Evolutionary conservation across 2,113 vertebrate species (phyloP), one percentile per base, ranked within the genome.

Genomic region (Epinephelus moara): DNA sequence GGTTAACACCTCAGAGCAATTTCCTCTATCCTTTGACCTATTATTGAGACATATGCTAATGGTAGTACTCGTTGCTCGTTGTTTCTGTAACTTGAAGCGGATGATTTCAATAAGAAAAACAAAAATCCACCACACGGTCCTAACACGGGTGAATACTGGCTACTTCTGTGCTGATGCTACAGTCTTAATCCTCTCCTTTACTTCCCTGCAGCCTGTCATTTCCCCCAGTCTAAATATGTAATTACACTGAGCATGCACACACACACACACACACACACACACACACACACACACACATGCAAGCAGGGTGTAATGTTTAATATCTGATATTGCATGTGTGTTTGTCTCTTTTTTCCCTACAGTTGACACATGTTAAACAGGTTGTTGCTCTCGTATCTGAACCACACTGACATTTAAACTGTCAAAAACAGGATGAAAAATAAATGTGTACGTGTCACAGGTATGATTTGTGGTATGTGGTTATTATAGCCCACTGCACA

Each of bases 381-480:
- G 17, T 21, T 15, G 15, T 17, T 62, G 23, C 23, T 42, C 56
- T 30, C 33, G 4, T 15, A 57, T 27, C 1, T 50, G 11, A 53
- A 56, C 56, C 21, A 68, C 69, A 50, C 2, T 78, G 85, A 86
- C 85, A 75, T 75, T 80, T 82, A 66, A 64, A 25, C 4, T 33
- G 67, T 60, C 57, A 23, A 81, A 81, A 78, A 85, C 70, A 82
- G 62, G 79, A 73, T 69, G 79, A 49, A 59, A 63, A n/a, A 18
- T 49, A 42, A 11, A 18, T 12, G 23, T 50, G 25, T 37, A 18
- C 37, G 55, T 61, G 42, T 74, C 1, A 19, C 14, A 47, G 13
- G 40, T 64, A 40, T 7, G 4, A 75, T 40, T 21, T 56, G 66
- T 50, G 45, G 8, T 18, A 5, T 59, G 81, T 64, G 61, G 61